A percentile compares a stretch with the other conserved stretches of the same genome.
Conservation (phyloP, 2,113 vertebrate genomes). For the Oxyura jamaicensis region DNA sequence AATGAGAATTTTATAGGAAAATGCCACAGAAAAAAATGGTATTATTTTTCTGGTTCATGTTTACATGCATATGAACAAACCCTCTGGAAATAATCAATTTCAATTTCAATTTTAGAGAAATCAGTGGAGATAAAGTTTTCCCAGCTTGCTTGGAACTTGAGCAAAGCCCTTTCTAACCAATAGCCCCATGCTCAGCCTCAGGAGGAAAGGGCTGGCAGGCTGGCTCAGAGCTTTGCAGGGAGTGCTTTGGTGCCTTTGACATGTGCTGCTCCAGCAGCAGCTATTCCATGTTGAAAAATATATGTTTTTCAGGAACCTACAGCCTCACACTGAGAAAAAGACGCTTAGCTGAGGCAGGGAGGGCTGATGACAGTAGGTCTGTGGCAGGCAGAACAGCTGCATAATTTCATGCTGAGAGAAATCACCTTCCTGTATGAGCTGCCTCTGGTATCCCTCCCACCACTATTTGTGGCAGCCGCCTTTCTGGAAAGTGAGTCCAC, state of each 20-base stretch:
- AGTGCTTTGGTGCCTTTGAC: background rate
- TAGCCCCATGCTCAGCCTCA: background rate
- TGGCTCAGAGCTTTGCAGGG: background rate
- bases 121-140: background rate
- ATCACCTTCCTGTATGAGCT: background rate
- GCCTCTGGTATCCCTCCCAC: slow-evolving; percentile 5
- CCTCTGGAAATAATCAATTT: background rate
- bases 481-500: slow-evolving; percentile 9
- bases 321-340: background rate
- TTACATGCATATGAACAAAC: background rate
- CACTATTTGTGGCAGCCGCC: background rate
- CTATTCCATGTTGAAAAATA: background rate
- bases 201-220: background rate
- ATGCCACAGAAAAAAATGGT: background rate
- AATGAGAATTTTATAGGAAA: background rate
- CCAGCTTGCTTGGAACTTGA: background rate
- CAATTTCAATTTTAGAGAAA: background rate
- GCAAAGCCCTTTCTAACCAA: background rate
- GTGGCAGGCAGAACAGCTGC: slow-evolving; percentile 26
- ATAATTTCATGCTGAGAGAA: slow-evolving; percentile 36
- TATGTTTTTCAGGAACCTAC: background rate
- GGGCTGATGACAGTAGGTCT: background rate
- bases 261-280: background rate
- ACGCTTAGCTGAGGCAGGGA: background rate
- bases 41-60: background rate